Evolutionary conservation across 2,113 vertebrate species (phyloP).

Genomic region (Ptilorrhoa leucosticta): DNA sequence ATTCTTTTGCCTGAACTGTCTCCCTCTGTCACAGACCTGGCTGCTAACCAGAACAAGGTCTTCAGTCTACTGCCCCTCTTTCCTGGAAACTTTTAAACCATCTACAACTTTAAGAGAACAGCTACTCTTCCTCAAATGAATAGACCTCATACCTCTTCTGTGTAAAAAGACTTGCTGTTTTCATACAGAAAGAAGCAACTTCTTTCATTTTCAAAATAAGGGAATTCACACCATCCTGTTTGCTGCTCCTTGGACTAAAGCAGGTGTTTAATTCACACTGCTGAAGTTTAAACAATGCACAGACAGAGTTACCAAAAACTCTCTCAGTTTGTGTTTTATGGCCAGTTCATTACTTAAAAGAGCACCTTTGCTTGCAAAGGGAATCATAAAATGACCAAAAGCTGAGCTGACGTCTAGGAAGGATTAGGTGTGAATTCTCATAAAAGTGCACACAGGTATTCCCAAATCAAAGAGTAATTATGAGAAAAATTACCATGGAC

Average conservation of each 20-base stretch:
- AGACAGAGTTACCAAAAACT: background rate
- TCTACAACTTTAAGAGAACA: background rate
- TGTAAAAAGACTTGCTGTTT: background rate
- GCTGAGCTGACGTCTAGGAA: background rate
- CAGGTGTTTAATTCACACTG: background rate
- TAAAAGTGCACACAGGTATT: background rate
- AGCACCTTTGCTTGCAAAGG: background rate
- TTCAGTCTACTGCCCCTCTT: background rate
- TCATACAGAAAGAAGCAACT: background rate
- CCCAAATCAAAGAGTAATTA: background rate
- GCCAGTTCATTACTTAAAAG: background rate
- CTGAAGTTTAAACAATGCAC: background rate
- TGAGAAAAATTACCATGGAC: background rate
- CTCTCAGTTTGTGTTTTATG: background rate
- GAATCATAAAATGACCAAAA: background rate
- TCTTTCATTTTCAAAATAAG: slow-evolving; percentile 21
- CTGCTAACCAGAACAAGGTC: background rate
- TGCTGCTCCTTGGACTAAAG: slow-evolving; percentile 3
- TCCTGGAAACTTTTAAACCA: slow-evolving; percentile 9
- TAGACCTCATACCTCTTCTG: background rate
- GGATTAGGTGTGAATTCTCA: background rate
- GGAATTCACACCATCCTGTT: background rate
- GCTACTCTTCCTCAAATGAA: background rate
- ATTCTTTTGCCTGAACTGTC: background rate
- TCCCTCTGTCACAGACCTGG: background rate